These are phyloP conservation scores for Lampris megalopsis DNA, from an alignment of 2,113 vertebrate genomes.

Conservation along the genomic window DNA sequence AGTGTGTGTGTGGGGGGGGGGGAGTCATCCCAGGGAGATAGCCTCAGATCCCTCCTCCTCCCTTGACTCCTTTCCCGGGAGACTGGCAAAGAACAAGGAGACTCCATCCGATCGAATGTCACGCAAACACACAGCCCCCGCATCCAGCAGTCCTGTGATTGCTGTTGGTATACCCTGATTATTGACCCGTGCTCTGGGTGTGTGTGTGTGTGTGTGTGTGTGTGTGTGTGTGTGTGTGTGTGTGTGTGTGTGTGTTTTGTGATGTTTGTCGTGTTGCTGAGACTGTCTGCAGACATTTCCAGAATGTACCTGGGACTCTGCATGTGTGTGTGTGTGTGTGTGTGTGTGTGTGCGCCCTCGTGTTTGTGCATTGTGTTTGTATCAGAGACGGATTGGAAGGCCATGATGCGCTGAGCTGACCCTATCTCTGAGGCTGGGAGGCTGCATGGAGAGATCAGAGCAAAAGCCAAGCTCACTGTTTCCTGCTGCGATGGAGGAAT, in stretches of 20 bases:
- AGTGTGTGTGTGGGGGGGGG: constrained; percentile 12
- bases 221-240: constrained; percentile 50
- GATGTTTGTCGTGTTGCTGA: constrained; percentile 29
- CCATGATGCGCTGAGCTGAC: constrained; percentile 75
- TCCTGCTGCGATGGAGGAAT: constrained; percentile 72
- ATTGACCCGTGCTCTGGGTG: constrained; percentile 73
- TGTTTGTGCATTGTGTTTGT: constrained; percentile 49
- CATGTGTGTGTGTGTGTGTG: constrained; percentile 21
- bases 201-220: constrained; percentile 44
- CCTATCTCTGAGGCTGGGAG: constrained; percentile 76
- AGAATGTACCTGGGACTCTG: too few relatives aligned
- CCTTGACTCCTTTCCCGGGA: constrained; percentile 58
- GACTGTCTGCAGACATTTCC: constrained; percentile 17
- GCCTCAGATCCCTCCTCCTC: constrained; percentile 71
- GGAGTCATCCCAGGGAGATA: constrained; percentile 71
- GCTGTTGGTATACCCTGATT: constrained; percentile 80
- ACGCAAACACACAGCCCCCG: constrained; percentile 71
- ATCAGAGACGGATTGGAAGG: constrained; percentile 69
- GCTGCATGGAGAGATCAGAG: constrained; percentile 81
- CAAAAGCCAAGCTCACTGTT: constrained; percentile 71
- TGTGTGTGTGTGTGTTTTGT: constrained; percentile 47
- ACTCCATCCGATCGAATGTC: constrained; percentile 78
- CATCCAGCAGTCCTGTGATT: constrained; percentile 73
- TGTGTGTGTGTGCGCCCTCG: constrained; percentile 14
- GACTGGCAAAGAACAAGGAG: constrained; percentile 74